Evolutionary conservation across 2,113 vertebrate genomes (phyloP).

Genomic region (Pogonocichla stellata): DNA sequence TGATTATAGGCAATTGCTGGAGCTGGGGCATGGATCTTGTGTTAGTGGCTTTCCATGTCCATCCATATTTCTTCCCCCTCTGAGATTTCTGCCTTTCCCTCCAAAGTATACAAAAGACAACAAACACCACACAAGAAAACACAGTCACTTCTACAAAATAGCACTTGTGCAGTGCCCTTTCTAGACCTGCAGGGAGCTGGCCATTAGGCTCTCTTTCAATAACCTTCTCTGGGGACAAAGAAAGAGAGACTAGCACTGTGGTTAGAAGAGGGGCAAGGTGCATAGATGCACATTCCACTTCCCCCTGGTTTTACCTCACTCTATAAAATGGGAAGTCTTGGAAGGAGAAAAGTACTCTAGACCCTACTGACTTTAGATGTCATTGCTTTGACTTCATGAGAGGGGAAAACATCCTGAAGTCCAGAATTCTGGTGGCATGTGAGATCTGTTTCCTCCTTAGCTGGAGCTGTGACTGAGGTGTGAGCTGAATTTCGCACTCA

Average conservation of each 20-base stretch:
- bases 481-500: not conserved
- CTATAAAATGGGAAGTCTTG: not conserved
- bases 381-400: not conserved
- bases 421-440: not conserved
- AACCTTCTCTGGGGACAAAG: not conserved
- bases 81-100: not conserved
- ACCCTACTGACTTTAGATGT: not conserved
- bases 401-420: not conserved
- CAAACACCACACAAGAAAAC: not conserved
- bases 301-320: not conserved
- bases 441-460: not conserved
- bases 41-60: not conserved
- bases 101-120: not conserved
- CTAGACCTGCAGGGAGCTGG: not conserved
- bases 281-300: not conserved
- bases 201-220: not conserved
- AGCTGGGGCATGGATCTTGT: not conserved
- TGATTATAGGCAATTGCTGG: not conserved
- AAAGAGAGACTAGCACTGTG: not conserved
- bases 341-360: not conserved
- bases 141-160: not conserved
- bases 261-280: not conserved
- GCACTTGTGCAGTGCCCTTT: not conserved
- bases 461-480: not conserved
- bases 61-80: not conserved